Percentiles rank a stretch among this genome's conserved stretches.
These are phyloP conservation scores for Drosophila lacertosa DNA, from an alignment of 1,140 invertebrate species.

Conservation along the genomic window DNA sequence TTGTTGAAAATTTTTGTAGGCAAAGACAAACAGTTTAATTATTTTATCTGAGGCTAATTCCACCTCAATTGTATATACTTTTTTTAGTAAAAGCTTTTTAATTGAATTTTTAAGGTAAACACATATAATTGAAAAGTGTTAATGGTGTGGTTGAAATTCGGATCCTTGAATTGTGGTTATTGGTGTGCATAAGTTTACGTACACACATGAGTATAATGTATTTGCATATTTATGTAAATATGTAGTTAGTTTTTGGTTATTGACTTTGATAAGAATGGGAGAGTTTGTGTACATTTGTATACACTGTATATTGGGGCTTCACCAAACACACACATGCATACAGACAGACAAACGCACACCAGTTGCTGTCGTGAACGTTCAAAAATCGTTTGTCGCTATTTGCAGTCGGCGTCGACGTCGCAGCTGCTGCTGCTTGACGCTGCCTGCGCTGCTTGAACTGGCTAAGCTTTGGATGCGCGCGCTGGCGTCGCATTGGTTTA, in stretches of 20 bases:
- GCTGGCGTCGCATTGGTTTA: slow-evolving; percentile 34
- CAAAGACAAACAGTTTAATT: no score
- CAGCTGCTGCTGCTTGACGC: slow-evolving; percentile 15
- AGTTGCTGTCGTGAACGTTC: slow-evolving; percentile 5
- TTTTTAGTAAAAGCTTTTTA: no score
- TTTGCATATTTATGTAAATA: not conserved
- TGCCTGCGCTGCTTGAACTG: not conserved
- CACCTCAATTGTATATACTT: no score
- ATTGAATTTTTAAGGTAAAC: no score
- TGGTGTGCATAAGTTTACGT: no score
- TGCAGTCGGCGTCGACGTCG: slow-evolving; percentile 3
- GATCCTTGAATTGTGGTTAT: no score
- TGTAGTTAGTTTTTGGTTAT: slow-evolving; percentile 3
- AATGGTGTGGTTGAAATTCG: no score
- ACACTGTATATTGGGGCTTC: no score
- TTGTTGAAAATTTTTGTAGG: no score
- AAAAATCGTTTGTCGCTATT: not conserved
- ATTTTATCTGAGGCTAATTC: no score
- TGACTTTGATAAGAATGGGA: slow-evolving; percentile 18
- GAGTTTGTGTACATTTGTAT: not conserved
- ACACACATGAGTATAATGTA: not conserved
- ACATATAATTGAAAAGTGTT: no score
- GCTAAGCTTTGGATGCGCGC: slow-evolving; percentile 43
- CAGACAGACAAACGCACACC: not conserved
- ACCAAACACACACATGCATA: no score